phyloP scores from a whole-genome alignment of 2,797 vertebrate species.

The Mus minutoides region DNA sequence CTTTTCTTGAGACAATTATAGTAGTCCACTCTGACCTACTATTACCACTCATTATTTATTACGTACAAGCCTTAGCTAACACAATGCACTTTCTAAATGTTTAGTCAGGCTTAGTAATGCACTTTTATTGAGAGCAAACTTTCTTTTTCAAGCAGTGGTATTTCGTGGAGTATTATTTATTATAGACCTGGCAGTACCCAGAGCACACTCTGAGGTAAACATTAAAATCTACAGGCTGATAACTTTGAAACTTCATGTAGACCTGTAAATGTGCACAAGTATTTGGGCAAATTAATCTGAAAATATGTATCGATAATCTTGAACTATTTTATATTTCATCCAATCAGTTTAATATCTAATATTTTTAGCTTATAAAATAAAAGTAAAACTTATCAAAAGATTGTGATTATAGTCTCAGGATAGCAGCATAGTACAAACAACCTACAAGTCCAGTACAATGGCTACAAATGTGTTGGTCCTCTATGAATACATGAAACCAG shows the following conservation, averaged over 20 bases:
- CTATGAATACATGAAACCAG: neutral
- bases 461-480: neutral
- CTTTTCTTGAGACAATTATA: constrained; percentile 59
- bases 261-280: constrained; percentile 30
- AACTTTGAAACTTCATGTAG: constrained; percentile 56
- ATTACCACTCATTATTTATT: constrained; percentile 37
- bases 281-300: constrained; percentile 36
- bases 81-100: constrained; percentile 67
- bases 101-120: constrained; percentile 60
- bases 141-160: neutral
- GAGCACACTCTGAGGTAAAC: neutral
- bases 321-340: constrained; percentile 2
- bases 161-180: constrained; percentile 39
- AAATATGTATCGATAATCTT: constrained; percentile 7
- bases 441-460: neutral
- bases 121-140: constrained; percentile 36
- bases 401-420: neutral
- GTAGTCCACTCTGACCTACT: constrained; percentile 43
- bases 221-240: constrained; percentile 24
- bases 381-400: constrained; percentile 31
- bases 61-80: constrained; percentile 41
- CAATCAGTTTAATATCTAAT: neutral
- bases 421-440: constrained; percentile 7
- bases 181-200: neutral
- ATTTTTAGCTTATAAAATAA: constrained; percentile 22